Evolutionary conservation across 2,797 vertebrate genomes (phyloP), one percentile per base, ranked within the genome.

Genomic region (Meda fulgida): DNA sequence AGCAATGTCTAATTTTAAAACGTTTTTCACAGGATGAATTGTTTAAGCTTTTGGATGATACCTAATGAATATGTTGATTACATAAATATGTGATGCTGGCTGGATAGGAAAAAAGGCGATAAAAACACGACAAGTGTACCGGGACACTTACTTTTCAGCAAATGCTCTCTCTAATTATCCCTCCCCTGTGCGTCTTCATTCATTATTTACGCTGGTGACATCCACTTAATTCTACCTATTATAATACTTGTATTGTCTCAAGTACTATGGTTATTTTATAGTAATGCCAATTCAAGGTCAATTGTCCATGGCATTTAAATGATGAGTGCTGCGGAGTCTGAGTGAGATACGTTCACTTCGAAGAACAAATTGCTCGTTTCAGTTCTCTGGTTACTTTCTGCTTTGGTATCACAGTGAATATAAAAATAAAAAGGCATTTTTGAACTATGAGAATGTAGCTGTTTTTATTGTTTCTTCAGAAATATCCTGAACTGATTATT

Each of bases 201-300:
- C 71, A 89, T 88, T 90, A 89, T 89, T 90, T 84, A 90, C 86
- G 53, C 84, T 81, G 78, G 72, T 87, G 82, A 88, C 83, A 87
- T 84, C 80, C 75, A 73, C 85, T 85, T 90, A 85, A 87, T 87
- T 88, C n/a, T 80, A 29, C 86, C 75, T 38, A 13, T 81, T 86
- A 88, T 81, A 85, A 75, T 75, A 84, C 60, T 86, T 84, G 78
- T 88, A 89, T 87, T 87, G 78, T 84, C 60, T 84, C 65, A 86
- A 60, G 63, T 72, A 14, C 40, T 76, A 87, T 88, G 83, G 81
- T 91, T 85, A 88, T 63, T 76, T 72, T 81, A 85, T 86, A 81
- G 84, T 77, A 80, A 78, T 38, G 79, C 87, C 53, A 69, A 87
- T 72, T 82, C 88, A 92, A 92, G 91, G 91, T 92, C 88, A 90